These are phyloP conservation scores for Poeciliopsis presidionis DNA, from an alignment of 2,797 vertebrate species.

Conservation along the genomic window DNA sequence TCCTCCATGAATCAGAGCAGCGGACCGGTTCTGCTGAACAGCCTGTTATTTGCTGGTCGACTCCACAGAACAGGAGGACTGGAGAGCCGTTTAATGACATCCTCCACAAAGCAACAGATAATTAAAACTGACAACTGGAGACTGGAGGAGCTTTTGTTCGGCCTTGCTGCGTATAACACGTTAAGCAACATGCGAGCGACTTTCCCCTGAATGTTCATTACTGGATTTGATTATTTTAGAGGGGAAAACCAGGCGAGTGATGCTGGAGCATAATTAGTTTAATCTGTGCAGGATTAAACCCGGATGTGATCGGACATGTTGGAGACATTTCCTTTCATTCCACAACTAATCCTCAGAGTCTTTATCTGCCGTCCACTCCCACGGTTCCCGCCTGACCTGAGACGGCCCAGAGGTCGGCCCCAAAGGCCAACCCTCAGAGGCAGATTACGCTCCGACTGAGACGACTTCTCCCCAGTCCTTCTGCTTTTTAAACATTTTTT, in stretches of 20 bases:
- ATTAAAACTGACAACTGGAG: constrained; percentile 37
- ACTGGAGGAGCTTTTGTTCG: constrained; percentile 38
- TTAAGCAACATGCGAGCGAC: constrained; percentile 41
- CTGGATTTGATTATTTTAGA: constrained; percentile 60
- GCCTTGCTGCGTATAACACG: constrained; percentile 44
- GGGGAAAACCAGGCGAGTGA: constrained; percentile 39
- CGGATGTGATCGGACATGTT: constrained; percentile 23
- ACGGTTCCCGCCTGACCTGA: constrained; percentile 33
- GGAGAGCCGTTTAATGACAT: constrained; percentile 28
- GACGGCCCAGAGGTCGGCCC: constrained; percentile 56
- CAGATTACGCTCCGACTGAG: constrained; percentile 43
- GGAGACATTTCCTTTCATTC: constrained; percentile 21
- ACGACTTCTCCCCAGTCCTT: too few species aligned
- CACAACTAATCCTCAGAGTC: constrained; percentile 33
- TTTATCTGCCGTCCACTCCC: constrained; percentile 52
- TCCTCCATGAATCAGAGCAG: constrained; percentile 3
- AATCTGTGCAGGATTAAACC: constrained; percentile 15
- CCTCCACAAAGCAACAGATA: constrained; percentile 21
- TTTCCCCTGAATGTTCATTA: constrained; percentile 62
- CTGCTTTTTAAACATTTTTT: constrained; percentile 20
- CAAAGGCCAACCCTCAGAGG: constrained; percentile 10
- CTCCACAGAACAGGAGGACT: constrained; percentile 24
- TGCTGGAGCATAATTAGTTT: neutral
- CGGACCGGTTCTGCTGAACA: neutral
- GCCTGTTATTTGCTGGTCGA: constrained; percentile 20